Evolutionary conservation across 2,113 vertebrate species (phyloP), one percentile per base, ranked within the genome.

Genomic region (Struthio camelus): DNA sequence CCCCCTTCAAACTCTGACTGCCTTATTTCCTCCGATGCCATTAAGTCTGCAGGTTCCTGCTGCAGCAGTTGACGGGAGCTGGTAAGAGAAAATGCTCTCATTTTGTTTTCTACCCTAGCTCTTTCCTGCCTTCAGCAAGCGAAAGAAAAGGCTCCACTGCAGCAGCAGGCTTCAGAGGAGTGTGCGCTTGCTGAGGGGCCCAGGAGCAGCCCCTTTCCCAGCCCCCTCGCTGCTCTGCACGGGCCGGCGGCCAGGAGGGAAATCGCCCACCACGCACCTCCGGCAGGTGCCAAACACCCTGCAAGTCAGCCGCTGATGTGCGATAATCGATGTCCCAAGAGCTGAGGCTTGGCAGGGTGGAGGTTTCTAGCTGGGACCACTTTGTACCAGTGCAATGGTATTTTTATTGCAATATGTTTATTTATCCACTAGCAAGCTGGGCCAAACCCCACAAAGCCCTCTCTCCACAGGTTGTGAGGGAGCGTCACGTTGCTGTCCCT

Each of bases 11-110:
- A 3, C 38, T 30, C 65, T 4, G 4, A 58, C 78, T 85, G 96
- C 96, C 95, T 95, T 93, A 77, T 69, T 78, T 78, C 58, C 73
- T 36, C 62, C 64, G 2, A 17, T 48, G 89, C 65, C 92, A 75
- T 58, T 38, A 32, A 3, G 2, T 5, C 87, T 10, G 2, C 2
- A 0, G 83, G 77, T 62, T 88, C 92, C 51, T 5, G 51, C 18
- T 38, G 40, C 66, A 80, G 75, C n/a, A n/a, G 3, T 15, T 56
- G 9, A 17, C 67, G 77, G 79, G 6, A 86, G 69, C 64, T 58
- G 56, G 76, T 42, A 54, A n/a, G 42, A 42, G 46, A 62, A 53
- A 48, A 17, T 56, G 54, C 62, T 42, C 20, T 3, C 42, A 40
- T 69, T 80, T 76, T 56, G 12, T 59, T 90, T 81, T 34, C 77